Conservation (phyloP, 2,797 vertebrate species). For the Bucorvus abyssinicus region DNA sequence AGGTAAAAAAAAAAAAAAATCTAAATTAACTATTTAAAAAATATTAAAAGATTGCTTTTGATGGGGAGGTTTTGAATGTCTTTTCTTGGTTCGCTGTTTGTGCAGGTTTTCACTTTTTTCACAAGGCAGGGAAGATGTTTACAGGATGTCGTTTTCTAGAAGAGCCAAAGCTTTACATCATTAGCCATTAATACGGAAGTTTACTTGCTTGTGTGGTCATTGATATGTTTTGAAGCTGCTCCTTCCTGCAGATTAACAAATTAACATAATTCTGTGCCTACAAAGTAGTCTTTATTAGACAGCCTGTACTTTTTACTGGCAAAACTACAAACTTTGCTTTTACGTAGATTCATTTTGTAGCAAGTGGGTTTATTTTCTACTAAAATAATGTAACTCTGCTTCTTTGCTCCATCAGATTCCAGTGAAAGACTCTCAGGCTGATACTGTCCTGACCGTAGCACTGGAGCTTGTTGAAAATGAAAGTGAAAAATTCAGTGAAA, state of each 20-base stretch:
- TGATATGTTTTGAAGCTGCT: background rate
- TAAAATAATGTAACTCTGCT: background rate
- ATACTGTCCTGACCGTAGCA: background rate
- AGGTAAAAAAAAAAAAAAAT: background rate
- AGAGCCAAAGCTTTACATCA: background rate
- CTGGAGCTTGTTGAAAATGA: background rate
- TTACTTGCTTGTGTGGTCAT: background rate
- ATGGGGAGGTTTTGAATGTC: background rate
- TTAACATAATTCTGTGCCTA: background rate
- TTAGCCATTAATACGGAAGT: background rate
- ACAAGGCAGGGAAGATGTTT: background rate
- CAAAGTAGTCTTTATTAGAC: background rate
- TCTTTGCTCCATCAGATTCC: background rate
- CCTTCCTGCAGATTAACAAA: background rate
- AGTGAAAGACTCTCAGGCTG: background rate
- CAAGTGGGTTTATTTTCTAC: background rate
- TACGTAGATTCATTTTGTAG: background rate
- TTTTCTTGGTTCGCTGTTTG: background rate
- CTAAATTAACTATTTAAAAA: background rate
- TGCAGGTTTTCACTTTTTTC: background rate
- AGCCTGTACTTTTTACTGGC: background rate
- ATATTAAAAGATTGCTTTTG: background rate
- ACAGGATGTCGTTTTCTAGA: background rate
- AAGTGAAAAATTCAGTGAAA: background rate
- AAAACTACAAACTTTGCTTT: background rate